Evolutionary conservation across 2,113 vertebrate species (phyloP).

Genomic region (Chinchilla lanigera): DNA sequence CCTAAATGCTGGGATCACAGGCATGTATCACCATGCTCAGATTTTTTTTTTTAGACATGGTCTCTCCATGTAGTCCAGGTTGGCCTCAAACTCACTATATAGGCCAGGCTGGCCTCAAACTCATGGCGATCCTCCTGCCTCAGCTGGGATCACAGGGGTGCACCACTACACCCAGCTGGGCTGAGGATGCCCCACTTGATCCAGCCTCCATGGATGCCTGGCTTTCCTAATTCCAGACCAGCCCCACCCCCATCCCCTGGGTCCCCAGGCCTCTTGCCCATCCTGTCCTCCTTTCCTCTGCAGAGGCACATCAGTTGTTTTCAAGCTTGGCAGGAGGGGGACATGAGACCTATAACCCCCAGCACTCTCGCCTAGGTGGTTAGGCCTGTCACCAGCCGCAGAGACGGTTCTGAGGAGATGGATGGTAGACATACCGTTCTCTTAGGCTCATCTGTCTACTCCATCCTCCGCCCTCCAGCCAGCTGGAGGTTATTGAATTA

Average conservation of each 20-base stretch:
- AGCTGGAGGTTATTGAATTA: not conserved
- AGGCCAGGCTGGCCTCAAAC: not conserved
- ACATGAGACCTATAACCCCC: not conserved
- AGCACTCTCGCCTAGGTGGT: not conserved
- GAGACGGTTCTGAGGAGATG: not conserved
- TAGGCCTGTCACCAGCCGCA: not conserved
- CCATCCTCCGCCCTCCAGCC: no score
- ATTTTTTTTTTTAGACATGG: not conserved
- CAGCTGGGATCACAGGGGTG: not conserved
- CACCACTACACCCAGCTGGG: not conserved
- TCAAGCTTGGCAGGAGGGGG: slow-evolving; percentile 38
- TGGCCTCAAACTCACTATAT: not conserved
- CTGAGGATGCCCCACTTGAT: not conserved
- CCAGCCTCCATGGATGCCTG: not conserved
- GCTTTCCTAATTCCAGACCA: not conserved
- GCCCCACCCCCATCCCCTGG: not conserved
- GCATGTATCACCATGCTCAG: not conserved
- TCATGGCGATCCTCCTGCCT: not conserved
- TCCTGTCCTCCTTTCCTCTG: slow-evolving; percentile 80
- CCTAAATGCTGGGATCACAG: not conserved
- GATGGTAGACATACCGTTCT: not conserved
- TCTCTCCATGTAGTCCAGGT: not conserved
- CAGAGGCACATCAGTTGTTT: slow-evolving; percentile 88
- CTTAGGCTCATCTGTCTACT: not conserved
- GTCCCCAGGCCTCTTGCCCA: slow-evolving; percentile 87